Evolutionary conservation across 2,888 invertebrate genomes (phyloP), one percentile per base, ranked within the genome.

Genomic region (Tachystola acroxantha): DNA sequence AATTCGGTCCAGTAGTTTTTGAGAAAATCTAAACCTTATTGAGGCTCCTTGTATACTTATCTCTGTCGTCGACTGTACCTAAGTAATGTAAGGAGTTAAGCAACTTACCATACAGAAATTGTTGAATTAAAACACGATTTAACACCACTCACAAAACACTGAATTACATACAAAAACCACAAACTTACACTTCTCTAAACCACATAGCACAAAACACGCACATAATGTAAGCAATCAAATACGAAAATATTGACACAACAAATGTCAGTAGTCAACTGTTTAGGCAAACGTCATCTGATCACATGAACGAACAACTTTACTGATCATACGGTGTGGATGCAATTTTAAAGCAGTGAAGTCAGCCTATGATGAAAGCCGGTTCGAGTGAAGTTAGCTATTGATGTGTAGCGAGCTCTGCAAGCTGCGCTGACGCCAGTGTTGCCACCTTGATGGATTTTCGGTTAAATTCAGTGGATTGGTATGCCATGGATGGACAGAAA

Each of bases 201-300:
- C 7, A 30, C 16, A 19, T n/a, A 30, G n/a, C 19, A 30, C 30
- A 14, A 30, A 5, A n/a, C 6, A 19, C 10, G 6, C 16, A 24
- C 14, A 9, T 14, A 14, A 14, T 29, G 10, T 10, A 16, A 39
- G 34, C 57, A 57, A 57, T 63, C 59, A 57, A 24, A 24, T 51
- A 51, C 46, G 16, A 51, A 56, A 53, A 48, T 80, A 81, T 82
- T 78, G 77, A 81, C 78, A 76, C 74, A 82, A 80, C 81, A 77
- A 72, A 67, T 55, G 59, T 63, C 63, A 61, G 11, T 10, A 7
- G n/a, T 27, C 29, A 34, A 72, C 70, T 72, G 73, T 78, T 68
- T 66, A 49, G 46, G 42, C 40, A 62, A 70, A 80, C 80, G 81
- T 84, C 80, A 80, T 66, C 65, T 64, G 27, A 27, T 16, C 16